These are phyloP conservation scores for Malurus elegans DNA, from an alignment of 2,113 vertebrate species.

Conservation along the genomic window DNA sequence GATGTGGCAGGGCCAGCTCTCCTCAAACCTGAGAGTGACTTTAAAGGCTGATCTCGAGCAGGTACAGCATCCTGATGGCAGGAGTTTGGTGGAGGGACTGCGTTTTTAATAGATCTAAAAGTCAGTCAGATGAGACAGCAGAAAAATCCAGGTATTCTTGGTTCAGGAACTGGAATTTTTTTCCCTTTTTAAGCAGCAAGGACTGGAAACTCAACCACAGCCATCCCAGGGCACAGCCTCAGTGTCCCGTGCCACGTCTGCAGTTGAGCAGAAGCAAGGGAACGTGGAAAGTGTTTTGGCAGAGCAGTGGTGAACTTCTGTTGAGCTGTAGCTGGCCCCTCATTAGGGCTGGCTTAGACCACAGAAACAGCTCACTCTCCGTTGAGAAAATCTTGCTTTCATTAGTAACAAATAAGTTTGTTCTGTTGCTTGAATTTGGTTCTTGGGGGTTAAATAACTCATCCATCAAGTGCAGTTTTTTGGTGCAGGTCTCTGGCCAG, in stretches of 20 bases:
- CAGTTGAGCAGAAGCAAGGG: neutral
- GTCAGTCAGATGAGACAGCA: neutral
- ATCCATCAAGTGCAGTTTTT: neutral
- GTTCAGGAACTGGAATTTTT: neutral
- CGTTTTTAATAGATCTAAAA: neutral
- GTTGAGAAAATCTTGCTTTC: neutral
- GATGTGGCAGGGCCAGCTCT: neutral
- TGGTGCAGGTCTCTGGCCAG: neutral
- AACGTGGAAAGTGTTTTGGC: neutral
- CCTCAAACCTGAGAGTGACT: neutral
- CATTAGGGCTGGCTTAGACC: neutral
- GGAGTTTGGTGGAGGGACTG: fast-evolving
- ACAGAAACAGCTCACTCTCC: neutral
- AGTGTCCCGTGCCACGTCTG: neutral
- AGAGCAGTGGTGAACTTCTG: neutral
- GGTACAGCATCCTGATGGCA: neutral
- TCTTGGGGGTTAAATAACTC: neutral
- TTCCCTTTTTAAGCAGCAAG: neutral
- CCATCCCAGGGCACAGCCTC: neutral
- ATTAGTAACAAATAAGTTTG: neutral
- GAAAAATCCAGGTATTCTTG: neutral
- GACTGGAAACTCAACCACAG: neutral
- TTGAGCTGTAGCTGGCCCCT: constrained; percentile 11
- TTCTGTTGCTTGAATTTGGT: neutral
- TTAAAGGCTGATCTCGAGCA: neutral